Evolutionary conservation across 2,888 invertebrate species (phyloP).

Genomic region (Brachycybe producta): DNA sequence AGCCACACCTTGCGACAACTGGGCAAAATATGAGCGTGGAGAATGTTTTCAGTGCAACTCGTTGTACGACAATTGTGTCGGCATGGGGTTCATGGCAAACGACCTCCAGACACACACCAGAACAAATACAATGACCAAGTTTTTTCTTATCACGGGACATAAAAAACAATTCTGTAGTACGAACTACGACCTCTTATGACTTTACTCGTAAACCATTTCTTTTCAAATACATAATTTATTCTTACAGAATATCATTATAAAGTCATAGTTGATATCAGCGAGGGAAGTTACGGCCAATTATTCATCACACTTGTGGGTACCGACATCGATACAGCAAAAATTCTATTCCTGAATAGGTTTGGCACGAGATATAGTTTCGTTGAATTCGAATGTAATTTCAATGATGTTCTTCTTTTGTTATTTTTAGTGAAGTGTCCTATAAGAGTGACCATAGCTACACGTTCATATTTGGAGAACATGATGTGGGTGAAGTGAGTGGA

Average conservation of each 20-base stretch:
- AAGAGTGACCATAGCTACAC: background rate
- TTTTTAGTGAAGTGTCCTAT: constrained; percentile 9
- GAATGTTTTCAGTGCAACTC: constrained; percentile 29
- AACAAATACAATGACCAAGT: background rate
- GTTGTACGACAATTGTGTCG: background rate
- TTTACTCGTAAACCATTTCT: too few species aligned
- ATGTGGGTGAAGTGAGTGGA: constrained; percentile 5
- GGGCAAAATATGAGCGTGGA: constrained; percentile 41
- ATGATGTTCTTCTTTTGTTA: too few species aligned
- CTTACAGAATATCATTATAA: constrained; percentile 9
- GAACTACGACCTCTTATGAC: too few species aligned
- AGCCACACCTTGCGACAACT: constrained; percentile 64
- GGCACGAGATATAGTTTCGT: too few species aligned
- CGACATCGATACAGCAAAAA: constrained; percentile 1
- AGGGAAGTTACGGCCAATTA: constrained; percentile 11
- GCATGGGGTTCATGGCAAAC: constrained; percentile 4
- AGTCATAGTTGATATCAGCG: background rate
- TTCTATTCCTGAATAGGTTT: constrained; percentile 9
- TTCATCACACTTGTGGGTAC: constrained; percentile 3
- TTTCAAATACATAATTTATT: too few species aligned
- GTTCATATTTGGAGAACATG: constrained; percentile 5
- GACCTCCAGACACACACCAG: background rate
- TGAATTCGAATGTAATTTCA: too few species aligned
- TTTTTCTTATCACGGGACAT: constrained; percentile 12
- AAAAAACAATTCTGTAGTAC: constrained; percentile 3